Conservation (phyloP, 92 coral and sea anemone species). For the Siderastrea siderea region DNA sequence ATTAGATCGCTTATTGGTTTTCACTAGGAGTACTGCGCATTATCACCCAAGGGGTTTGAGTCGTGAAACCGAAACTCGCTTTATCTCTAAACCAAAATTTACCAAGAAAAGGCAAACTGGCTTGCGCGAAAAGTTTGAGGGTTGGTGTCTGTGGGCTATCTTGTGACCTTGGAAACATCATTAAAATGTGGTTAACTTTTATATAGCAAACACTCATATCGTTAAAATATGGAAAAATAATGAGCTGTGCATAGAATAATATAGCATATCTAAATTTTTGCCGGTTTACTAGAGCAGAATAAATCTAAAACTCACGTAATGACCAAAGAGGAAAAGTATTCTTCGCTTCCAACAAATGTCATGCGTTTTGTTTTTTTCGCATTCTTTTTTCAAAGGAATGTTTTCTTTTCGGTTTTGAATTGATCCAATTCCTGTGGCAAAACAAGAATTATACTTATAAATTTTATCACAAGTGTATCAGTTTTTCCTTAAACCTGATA, state of each 20-base stretch:
- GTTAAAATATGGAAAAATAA: neutral
- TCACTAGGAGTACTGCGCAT: neutral
- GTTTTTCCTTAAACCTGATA: neutral
- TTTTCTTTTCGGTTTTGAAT: conserved; percentile 16
- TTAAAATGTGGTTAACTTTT: conserved; percentile 14
- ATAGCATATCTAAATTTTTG: neutral
- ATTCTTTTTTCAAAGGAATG: conserved; percentile 35
- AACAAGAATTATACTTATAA: neutral
- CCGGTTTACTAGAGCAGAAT: no score
- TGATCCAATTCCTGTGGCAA: conserved; percentile 15
- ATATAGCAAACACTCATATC: neutral
- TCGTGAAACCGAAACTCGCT: conserved; percentile 7
- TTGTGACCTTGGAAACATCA: neutral
- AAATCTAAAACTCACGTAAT: neutral
- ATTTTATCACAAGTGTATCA: conserved; percentile 7
- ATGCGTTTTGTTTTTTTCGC: neutral
- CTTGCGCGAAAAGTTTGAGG: neutral
- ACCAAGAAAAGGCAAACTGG: neutral
- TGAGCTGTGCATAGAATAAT: neutral
- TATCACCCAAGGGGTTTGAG: neutral
- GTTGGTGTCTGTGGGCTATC: neutral
- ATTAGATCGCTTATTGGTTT: neutral
- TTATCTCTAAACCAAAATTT: neutral
- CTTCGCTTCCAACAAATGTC: neutral
- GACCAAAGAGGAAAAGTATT: neutral